These are phyloP conservation scores for Erebia palarica DNA, from an alignment of 2,888 invertebrate genomes.

Conservation along the genomic window DNA sequence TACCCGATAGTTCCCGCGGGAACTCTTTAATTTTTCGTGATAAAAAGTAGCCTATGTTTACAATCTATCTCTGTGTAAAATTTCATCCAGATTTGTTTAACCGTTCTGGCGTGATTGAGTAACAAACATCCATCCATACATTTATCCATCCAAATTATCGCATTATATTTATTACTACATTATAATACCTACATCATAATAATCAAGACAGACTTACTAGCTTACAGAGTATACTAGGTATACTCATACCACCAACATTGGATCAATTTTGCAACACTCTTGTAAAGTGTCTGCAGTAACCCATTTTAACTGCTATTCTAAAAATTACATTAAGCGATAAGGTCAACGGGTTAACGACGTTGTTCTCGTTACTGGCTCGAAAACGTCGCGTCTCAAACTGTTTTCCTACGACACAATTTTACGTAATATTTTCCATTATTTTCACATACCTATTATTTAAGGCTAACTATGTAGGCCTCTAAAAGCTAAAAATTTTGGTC, in stretches of 20 bases:
- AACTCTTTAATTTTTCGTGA: no score
- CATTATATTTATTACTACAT: no score
- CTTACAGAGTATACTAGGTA: neutral
- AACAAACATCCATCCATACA: no score
- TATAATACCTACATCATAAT: no score
- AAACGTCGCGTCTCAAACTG: slow-evolving; percentile 26
- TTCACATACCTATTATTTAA: neutral
- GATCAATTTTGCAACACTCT: slow-evolving; percentile 16
- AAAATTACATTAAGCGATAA: slow-evolving; percentile 29
- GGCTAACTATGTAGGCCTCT: no score
- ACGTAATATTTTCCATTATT: slow-evolving; percentile 33
- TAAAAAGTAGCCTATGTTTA: no score
- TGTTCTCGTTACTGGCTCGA: slow-evolving; percentile 33
- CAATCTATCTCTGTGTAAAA: no score
- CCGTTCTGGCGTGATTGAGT: no score
- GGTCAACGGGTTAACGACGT: slow-evolving; percentile 50
- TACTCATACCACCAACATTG: slow-evolving; percentile 4
- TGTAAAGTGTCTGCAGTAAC: slow-evolving; percentile 6
- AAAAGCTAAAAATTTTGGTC: no score
- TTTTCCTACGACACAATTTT: slow-evolving; percentile 33
- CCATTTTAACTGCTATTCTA: slow-evolving; percentile 25
- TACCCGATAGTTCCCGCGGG: no score
- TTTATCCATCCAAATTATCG: no score
- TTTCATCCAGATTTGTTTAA: no score
- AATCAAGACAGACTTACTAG: neutral